phyloP scores from a whole-genome alignment of 2,797 vertebrate species.

The Holocentrus rufus region DNA sequence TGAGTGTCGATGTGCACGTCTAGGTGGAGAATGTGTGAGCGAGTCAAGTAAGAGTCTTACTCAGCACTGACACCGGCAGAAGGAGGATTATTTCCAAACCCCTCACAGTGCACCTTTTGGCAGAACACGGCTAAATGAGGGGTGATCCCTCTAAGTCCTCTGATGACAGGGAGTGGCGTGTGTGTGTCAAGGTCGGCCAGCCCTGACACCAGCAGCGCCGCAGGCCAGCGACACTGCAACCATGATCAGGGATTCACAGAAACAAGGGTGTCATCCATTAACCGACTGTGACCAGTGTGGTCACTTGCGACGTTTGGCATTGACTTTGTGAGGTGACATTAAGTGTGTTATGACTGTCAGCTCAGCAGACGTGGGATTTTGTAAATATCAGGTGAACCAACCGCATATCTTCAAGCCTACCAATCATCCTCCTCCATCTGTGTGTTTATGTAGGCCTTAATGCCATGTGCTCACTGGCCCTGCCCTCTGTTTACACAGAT shows the following conservation, averaged over 20 bases:
- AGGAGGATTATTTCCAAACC: constrained; percentile 44
- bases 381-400: constrained; percentile 62
- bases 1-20: constrained; percentile 8
- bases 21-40: constrained; percentile 13
- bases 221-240: constrained; percentile 34
- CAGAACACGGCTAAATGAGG: constrained; percentile 40
- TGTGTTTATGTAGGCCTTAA: constrained; percentile 67
- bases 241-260: constrained; percentile 42
- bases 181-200: not conserved
- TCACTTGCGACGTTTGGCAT: constrained; percentile 24
- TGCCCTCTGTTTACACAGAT: constrained; percentile 60
- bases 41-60: constrained; percentile 52
- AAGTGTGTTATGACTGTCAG: constrained; percentile 45
- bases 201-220: constrained; percentile 11
- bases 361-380: constrained; percentile 64
- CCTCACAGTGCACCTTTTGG: constrained; percentile 36
- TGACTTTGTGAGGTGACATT: constrained; percentile 37
- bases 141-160: constrained; percentile 49
- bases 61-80: constrained; percentile 69
- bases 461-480: constrained; percentile 41
- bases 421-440: constrained; percentile 46
- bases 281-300: constrained; percentile 53
- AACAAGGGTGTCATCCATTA: constrained; percentile 53
- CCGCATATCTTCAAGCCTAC: constrained; percentile 44
- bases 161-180: constrained; percentile 62